Evolutionary conservation across 2,797 vertebrate genomes (phyloP).

Genomic region (Acanthis flammea): DNA sequence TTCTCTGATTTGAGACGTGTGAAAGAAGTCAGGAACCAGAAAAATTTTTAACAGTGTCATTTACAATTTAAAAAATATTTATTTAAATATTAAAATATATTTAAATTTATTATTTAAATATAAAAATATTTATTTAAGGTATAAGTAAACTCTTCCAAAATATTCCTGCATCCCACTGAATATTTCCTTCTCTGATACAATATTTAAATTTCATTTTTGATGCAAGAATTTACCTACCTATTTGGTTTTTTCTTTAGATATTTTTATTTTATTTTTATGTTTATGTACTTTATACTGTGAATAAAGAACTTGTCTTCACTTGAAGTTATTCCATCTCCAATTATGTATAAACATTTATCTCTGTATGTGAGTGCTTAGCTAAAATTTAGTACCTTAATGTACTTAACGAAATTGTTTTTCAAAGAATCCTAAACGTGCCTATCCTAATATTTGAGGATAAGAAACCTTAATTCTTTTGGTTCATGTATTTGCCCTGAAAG

Average conservation of each 20-base stretch:
- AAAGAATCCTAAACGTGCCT: neutral
- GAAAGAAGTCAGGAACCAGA: neutral
- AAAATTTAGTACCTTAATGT: neutral
- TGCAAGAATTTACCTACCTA: neutral
- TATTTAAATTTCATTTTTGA: neutral
- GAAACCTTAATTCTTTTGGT: neutral
- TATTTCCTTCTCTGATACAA: neutral
- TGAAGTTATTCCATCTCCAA: neutral
- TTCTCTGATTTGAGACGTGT: neutral
- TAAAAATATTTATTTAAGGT: neutral
- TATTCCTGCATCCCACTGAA: neutral
- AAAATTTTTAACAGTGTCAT: neutral
- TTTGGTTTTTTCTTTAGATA: neutral
- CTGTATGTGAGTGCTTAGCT: neutral
- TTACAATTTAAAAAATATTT: neutral
- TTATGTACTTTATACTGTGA: neutral
- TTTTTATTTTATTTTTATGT: neutral
- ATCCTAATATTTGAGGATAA: neutral
- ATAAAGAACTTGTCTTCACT: neutral
- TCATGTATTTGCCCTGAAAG: neutral
- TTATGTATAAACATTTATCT: neutral
- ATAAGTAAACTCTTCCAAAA: neutral
- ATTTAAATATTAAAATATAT: neutral
- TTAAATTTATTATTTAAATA: neutral
- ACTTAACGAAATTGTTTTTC: neutral